phyloP scores from a whole-genome alignment of 2,888 invertebrate genomes.

The Spodoptera exigua region DNA sequence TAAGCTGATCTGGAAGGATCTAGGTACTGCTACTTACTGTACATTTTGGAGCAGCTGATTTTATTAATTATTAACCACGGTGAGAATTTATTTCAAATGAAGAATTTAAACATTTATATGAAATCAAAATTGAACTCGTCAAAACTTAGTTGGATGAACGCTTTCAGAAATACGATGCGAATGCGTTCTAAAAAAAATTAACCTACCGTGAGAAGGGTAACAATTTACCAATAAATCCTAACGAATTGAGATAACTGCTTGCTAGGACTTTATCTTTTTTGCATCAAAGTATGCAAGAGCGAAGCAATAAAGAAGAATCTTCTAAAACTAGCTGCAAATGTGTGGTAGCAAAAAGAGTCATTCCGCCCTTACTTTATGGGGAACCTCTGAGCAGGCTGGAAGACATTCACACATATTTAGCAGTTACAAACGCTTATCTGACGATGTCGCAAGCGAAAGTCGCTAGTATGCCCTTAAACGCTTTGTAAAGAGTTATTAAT shows the following conservation, averaged over 20 bases:
- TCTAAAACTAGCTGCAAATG: slow-evolving; percentile 1
- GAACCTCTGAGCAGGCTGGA: slow-evolving; percentile 12
- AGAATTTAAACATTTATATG: no score
- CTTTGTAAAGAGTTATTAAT: slow-evolving; percentile 71
- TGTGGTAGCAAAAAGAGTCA: slow-evolving; percentile 9
- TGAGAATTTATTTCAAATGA: no score
- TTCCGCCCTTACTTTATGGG: slow-evolving; percentile 20
- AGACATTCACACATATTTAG: slow-evolving; percentile 36
- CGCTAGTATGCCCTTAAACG: slow-evolving; percentile 72
- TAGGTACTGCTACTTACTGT: slow-evolving; percentile 13
- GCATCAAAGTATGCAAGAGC: background rate
- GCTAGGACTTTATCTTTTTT: background rate
- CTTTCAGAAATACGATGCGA: no score
- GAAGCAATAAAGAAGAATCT: slow-evolving; percentile 14
- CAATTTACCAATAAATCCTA: no score
- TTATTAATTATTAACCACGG: no score
- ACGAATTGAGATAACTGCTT: background rate
- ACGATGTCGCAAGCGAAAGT: slow-evolving; percentile 66
- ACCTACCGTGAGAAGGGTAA: no score
- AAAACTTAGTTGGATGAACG: no score
- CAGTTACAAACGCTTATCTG: slow-evolving; percentile 43
- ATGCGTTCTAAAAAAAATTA: no score
- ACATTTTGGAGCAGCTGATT: slow-evolving; percentile 11
- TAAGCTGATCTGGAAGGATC: slow-evolving; percentile 59
- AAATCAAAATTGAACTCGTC: no score